These are phyloP conservation scores for Enhydra lutris DNA, from an alignment of 2,113 vertebrate species.

Conservation along the genomic window DNA sequence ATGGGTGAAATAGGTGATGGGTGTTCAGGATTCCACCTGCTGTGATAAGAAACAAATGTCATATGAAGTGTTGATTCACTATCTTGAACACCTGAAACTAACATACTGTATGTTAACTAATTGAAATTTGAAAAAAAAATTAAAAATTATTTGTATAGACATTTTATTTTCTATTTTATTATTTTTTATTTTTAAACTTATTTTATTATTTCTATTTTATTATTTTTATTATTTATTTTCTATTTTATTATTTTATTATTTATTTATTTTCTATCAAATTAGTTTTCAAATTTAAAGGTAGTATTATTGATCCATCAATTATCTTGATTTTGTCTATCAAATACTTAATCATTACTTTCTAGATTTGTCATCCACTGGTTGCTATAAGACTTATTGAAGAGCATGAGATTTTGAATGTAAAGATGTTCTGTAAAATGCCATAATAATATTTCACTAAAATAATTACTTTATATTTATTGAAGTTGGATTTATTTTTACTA, in stretches of 20 bases:
- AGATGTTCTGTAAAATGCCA: not conserved
- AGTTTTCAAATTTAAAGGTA: not conserved
- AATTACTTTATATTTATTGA: not conserved
- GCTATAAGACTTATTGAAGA: not conserved
- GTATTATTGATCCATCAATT: not conserved
- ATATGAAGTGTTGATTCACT: not conserved
- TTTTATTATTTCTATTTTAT: too few relatives aligned
- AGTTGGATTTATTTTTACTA: not conserved
- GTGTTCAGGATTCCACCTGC: not conserved
- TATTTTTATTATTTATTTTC: too few relatives aligned
- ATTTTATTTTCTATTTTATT: not conserved
- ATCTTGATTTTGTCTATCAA: not conserved
- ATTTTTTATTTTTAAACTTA: too few relatives aligned
- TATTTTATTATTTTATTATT: too few relatives aligned
- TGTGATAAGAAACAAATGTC: not conserved
- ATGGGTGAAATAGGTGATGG: not conserved
- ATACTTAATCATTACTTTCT: not conserved
- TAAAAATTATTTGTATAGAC: not conserved
- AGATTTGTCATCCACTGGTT: not conserved
- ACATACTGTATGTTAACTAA: not conserved
- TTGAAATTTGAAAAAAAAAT: not conserved
- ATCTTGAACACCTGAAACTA: not conserved
- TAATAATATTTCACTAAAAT: not conserved
- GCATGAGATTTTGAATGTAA: not conserved
- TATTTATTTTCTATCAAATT: not conserved